These are phyloP conservation scores for Oscheius sp. DNA, from an alignment of 2,888 invertebrate species.

Conservation along the genomic window DNA sequence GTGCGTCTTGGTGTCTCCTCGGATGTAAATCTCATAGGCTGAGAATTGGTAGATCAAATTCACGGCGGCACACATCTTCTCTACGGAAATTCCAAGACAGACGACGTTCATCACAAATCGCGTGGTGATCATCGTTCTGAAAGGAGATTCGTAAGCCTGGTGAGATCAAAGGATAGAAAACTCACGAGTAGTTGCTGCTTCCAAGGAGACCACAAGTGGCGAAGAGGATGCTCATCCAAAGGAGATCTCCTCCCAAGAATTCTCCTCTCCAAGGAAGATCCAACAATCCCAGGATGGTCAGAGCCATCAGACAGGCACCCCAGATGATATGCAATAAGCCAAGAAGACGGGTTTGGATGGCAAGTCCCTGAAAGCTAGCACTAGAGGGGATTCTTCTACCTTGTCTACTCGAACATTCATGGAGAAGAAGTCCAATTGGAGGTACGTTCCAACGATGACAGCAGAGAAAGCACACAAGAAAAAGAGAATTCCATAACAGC, in stretches of 20 bases:
- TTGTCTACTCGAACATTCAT: slow-evolving; percentile 49
- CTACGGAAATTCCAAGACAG: slow-evolving; percentile 58
- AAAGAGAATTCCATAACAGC: slow-evolving; percentile 57
- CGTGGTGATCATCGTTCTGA: slow-evolving; percentile 53
- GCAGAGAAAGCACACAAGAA: slow-evolving; percentile 58
- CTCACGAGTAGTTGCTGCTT: slow-evolving; percentile 57
- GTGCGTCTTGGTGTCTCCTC: slow-evolving; percentile 49
- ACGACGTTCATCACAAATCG: slow-evolving; percentile 62
- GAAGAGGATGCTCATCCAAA: slow-evolving; percentile 66
- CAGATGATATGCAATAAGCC: slow-evolving; percentile 63
- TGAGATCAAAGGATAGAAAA: neutral
- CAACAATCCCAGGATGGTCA: slow-evolving; percentile 63
- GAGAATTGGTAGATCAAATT: slow-evolving; percentile 68
- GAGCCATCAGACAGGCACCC: slow-evolving; percentile 60
- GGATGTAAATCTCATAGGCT: slow-evolving; percentile 52
- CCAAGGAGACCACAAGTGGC: slow-evolving; percentile 61
- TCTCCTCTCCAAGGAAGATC: slow-evolving; percentile 66
- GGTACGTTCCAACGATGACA: slow-evolving; percentile 58
- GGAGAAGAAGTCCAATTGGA: slow-evolving; percentile 54
- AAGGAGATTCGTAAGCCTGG: too few relatives aligned
- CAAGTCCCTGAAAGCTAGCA: slow-evolving; percentile 25
- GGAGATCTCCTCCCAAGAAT: slow-evolving; percentile 65
- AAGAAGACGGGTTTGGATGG: slow-evolving; percentile 41
- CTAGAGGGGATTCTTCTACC: neutral
- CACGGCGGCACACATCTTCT: slow-evolving; percentile 63